phyloP scores from a whole-genome alignment of 2,113 vertebrate species.

The Tautogolabrus adspersus region DNA sequence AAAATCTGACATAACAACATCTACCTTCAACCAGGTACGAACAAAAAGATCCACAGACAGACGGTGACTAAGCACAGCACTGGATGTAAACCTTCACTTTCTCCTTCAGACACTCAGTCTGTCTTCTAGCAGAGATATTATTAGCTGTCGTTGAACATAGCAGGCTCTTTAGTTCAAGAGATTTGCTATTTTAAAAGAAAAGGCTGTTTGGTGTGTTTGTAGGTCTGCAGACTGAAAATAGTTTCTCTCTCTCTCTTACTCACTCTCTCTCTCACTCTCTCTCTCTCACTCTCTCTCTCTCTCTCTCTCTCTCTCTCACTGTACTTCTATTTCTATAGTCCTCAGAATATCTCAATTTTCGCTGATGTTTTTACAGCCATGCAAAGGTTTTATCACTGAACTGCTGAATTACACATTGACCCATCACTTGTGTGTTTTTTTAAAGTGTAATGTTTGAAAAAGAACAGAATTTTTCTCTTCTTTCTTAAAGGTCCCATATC shows the following conservation, averaged over 20 bases:
- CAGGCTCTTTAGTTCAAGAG: not conserved
- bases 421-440: no score
- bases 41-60: no score
- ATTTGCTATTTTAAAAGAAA: slow-evolving; percentile 5
- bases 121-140: slow-evolving; percentile 4
- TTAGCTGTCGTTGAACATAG: slow-evolving; percentile 32
- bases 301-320: no score
- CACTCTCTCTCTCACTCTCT: no score
- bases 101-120: not conserved
- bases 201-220: slow-evolving; percentile 41
- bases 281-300: no score
- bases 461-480: no score
- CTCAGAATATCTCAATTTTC: not conserved
- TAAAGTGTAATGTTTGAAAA: no score
- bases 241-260: slow-evolving; percentile 11
- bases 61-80: no score
- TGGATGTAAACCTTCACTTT: not conserved
- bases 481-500: no score
- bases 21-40: no score
- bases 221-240: slow-evolving; percentile 53
- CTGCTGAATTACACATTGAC: no score
- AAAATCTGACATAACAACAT: no score
- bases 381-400: not conserved
- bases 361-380: slow-evolving; percentile 24
- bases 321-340: not conserved